Evolutionary conservation across 2,113 vertebrate species (phyloP), one percentile per base, ranked within the genome.

Genomic region (Nerophis ophidion): DNA sequence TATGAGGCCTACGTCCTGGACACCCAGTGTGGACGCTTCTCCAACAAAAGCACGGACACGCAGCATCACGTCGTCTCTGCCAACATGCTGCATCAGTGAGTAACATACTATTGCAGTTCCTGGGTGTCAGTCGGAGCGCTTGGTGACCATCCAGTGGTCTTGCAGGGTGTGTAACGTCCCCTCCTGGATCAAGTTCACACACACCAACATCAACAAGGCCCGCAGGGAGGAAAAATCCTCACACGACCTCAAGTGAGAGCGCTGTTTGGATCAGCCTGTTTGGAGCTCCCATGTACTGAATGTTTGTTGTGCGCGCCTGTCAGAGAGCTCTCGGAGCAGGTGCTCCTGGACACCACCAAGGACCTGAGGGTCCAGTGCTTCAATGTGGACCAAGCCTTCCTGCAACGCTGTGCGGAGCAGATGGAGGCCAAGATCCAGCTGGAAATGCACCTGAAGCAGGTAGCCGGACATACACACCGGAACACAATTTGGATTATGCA

Each of bases 301-400:
- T 16, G 35, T 34, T 26, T 48, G 17, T 33, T 59, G 7, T 63
- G 14, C 2, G 49, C 34, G 17, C 63, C 49, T 48, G 35, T 67
- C 72, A 87, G 94, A 0, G 48, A 68, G 6, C 75, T 97, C 53
- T 86, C 91, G 15, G 88, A 91, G 80, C 81, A 9, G 11, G 75
- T 98, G 53, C 83, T 98, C 48, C 87, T 70, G n/a, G 94, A 96
- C 17, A 87, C 83, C 0, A 65, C 92, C 0, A 84, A 91, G 59
- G 95, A 98, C 73, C 89, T 98, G 80, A 80, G 79, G 9, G 53
- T 65, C 38, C 96, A 96, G 75, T 84, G 90, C 4, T 86, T 88
- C 3, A 50, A 47, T 0, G 93, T 91, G 15, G 84, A 89, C 15
- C 49, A 64, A 63, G 93, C 92, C 58, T 92, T 97, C 0, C 75